These are phyloP conservation scores for Thamnaconus septentrionalis DNA, from an alignment of 2,113 vertebrate species.

Conservation along the genomic window DNA sequence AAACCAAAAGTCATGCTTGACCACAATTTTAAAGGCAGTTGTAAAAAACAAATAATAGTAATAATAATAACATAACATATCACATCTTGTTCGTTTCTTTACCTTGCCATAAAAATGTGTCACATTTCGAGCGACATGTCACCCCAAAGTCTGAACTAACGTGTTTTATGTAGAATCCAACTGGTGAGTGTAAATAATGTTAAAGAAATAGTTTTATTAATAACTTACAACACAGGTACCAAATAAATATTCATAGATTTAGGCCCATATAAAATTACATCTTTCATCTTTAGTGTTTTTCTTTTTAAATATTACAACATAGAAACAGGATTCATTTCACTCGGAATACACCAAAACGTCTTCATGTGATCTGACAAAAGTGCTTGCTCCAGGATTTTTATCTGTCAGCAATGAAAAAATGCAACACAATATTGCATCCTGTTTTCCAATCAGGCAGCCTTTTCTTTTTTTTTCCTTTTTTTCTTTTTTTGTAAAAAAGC, in stretches of 20 bases:
- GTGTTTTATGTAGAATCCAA: conserved; percentile 56
- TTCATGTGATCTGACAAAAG: conserved; percentile 61
- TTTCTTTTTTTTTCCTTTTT: no score
- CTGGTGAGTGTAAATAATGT: conserved; percentile 46
- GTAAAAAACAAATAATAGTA: neutral
- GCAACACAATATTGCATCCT: neutral
- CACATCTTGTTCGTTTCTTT: no score
- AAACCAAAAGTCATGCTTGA: neutral
- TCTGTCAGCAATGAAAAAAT: conserved; percentile 44
- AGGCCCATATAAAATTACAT: conserved; percentile 73
- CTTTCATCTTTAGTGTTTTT: conserved; percentile 41
- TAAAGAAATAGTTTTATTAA: conserved; percentile 64
- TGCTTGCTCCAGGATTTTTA: conserved; percentile 50
- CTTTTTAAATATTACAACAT: neutral
- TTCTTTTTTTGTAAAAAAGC: conserved; percentile 19
- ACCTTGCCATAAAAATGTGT: no score
- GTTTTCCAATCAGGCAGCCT: no score
- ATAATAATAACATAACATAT: no score
- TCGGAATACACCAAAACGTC: conserved; percentile 6
- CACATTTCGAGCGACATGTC: neutral
- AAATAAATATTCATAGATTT: conserved; percentile 81
- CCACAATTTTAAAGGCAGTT: neutral
- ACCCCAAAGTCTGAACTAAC: conserved; percentile 21
- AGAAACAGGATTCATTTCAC: conserved; percentile 26
- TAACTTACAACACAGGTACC: conserved; percentile 76